Evolutionary conservation across 2,888 invertebrate genomes (phyloP), one percentile per base, ranked within the genome.

Genomic region (Rhaphigaster nebulosa): DNA sequence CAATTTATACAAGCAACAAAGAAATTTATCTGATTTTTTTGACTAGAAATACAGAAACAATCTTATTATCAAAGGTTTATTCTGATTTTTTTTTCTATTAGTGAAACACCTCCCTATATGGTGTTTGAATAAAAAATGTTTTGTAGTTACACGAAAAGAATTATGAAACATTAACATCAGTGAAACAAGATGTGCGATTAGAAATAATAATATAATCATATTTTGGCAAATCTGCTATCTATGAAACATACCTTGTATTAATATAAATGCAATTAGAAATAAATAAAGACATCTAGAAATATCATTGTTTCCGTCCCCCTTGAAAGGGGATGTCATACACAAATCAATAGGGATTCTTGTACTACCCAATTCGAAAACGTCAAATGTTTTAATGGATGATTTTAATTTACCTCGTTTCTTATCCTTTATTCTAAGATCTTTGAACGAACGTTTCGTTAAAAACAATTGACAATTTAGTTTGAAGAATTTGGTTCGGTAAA

Each of bases 301-400:
- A 38, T 45, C 84, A 84, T 84, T 84, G 45, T 84, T 41, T 50
- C 45, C 15, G 45, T 13, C n/a, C 38, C 54, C 87, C 56, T 87
- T 26, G 5, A 20, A 87, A 54, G 50, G 87, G 65, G 88, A 65
- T 60, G 88, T 52, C 56, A 88, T 87, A 87, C 65, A 88, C 88
- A 88, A 88, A 88, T 88, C 88, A 88, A 88, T 88, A 88, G 18
- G 54, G 18, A 60, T 23, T 23, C 88, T 87, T 23, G 3, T 88
- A 88, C 88, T 88, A 88, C 56, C 60, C 56, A 20, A 60, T 60
- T 60, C 56, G 60, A 88, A 88, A 88, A 88, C 88, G 65, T 88
- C 60, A 88, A 38, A 84, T 45, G 2, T 50, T 80, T 65, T 65
- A 65, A 18, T 65, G 23, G 0, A 38, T 29, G 65, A 18, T 2